Base-by-base conservation (phyloP, 2,113 vertebrate genomes). In the Pyxicephalus adspersus region DNA sequence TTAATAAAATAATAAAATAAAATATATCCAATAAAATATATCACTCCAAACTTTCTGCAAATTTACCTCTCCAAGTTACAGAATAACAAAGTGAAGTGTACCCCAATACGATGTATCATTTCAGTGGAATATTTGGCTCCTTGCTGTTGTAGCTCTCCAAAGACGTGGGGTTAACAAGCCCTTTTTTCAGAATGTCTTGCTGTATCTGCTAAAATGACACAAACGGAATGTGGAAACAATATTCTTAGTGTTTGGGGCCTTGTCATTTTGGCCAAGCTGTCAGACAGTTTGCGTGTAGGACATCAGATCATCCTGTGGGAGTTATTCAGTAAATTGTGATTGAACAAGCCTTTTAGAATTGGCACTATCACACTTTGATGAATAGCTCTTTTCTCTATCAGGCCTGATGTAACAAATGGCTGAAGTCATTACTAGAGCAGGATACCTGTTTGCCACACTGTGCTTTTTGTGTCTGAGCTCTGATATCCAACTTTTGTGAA, bases 171-270 rank as follows among this genome's bases (percentile, higher is more conserved):
- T 76, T 76, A 76, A 64, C 16, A 9, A 25, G 2, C 31, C n/a
- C 38, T 2, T 51, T 51, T 34, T 54, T n/a, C n/a, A 25, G 20
- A 77, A 58, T 74, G 34, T n/a, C 23, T 19, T 28, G 45, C 64
- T 60, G 38, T 68, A 25, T 70, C 64, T 50, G n/a, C 52, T 58
- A 68, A 78, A 58, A 66, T 50, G 52, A 68, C 65, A 60, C 64
- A 58, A 55, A 57, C 60, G 77, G 76, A 78, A 77, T 65, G 75
- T 77, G 50, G 64, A 79, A 79, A 70, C 77, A 70, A 79, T 79
- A 65, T 79, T 50, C 54, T 38, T 19, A 79, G 55, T 79, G 77
- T 79, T 79, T 45, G 77, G 64, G 77, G 77, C 54, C 65, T 79
- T 68, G 77, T 79, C 28, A 29, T 60, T 50, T 79, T 38, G 28